Evolutionary conservation across 2,888 invertebrate genomes (phyloP).

Genomic region (Epirrhoe alternata): DNA sequence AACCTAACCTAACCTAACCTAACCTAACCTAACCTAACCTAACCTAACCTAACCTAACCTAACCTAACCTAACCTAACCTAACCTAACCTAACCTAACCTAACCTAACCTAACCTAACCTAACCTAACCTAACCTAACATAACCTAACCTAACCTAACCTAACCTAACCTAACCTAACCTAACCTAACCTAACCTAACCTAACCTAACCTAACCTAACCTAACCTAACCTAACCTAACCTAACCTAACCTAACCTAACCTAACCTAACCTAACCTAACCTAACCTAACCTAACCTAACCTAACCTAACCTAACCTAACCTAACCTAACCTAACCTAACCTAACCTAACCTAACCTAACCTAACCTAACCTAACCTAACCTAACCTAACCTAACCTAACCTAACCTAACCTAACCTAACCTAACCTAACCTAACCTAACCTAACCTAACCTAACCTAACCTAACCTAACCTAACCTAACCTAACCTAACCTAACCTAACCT

Average conservation of each 20-base stretch:
- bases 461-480: constrained; percentile 45
- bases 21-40: constrained; percentile 36
- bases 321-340: constrained; percentile 24
- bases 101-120: constrained; percentile 34
- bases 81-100: constrained; percentile 31
- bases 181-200: constrained; percentile 34
- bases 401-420: constrained; percentile 39
- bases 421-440: constrained; percentile 35
- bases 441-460: constrained; percentile 41
- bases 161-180: constrained; percentile 28
- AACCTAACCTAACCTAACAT: constrained; percentile 36
- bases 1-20: constrained; percentile 45
- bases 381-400: constrained; percentile 35
- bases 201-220: constrained; percentile 33
- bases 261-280: constrained; percentile 34
- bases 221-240: constrained; percentile 34
- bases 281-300: constrained; percentile 32
- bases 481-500: constrained; percentile 40
- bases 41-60: constrained; percentile 37
- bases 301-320: constrained; percentile 20
- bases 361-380: constrained; percentile 33
- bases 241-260: constrained; percentile 33
- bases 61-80: constrained; percentile 30
- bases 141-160: constrained; percentile 35
- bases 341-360: constrained; percentile 17